Evolutionary conservation across 2,113 vertebrate genomes (phyloP).

Genomic region (Zosterops pallidus): DNA sequence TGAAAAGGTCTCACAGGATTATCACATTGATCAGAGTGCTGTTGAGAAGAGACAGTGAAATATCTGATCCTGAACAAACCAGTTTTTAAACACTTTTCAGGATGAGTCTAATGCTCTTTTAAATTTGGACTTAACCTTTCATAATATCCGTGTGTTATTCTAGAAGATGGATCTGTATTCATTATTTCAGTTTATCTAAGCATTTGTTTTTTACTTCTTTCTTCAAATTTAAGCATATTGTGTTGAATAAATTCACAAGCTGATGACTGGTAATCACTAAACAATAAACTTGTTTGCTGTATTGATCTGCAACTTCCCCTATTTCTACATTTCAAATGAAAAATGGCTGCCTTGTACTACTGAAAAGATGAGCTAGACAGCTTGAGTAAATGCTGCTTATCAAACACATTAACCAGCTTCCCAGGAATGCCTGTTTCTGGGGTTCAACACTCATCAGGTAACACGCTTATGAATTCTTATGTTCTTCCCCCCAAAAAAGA

Average conservation of each 20-base stretch:
- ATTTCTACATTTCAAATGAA: background rate
- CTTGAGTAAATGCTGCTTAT: background rate
- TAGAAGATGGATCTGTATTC: background rate
- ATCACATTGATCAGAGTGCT: background rate
- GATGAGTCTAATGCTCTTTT: background rate
- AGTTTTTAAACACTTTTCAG: background rate
- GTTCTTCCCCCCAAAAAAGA: background rate
- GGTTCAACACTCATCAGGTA: background rate
- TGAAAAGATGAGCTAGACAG: background rate
- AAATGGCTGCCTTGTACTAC: background rate
- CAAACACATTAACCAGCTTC: background rate
- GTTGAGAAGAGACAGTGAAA: background rate
- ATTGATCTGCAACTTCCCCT: conserved; percentile 1
- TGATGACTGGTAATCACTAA: conserved; percentile 13
- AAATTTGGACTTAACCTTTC: background rate
- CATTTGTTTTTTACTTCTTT: background rate
- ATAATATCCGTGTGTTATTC: background rate
- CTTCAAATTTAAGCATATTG: background rate
- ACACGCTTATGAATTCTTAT: background rate
- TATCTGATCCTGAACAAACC: background rate
- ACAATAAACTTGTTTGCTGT: conserved; percentile 26
- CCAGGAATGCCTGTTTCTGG: background rate
- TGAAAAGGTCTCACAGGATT: background rate
- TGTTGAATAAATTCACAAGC: background rate
- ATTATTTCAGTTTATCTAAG: background rate